These are phyloP conservation scores for Tribolium madens DNA, from an alignment of 1,140 invertebrate genomes.

Conservation along the genomic window DNA sequence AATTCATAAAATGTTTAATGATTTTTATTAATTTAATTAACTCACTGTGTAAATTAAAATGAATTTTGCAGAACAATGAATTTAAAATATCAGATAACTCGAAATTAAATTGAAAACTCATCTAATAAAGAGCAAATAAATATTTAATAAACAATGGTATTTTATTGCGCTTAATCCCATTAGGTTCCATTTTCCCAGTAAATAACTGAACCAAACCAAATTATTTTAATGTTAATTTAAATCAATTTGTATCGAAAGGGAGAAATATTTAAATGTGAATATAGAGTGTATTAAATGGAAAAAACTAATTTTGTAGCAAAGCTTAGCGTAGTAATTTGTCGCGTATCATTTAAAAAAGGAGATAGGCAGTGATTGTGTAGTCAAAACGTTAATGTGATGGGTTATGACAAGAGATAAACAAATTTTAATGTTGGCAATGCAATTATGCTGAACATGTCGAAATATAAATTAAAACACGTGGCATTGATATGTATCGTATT, in stretches of 20 bases:
- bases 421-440: constrained; percentile 34
- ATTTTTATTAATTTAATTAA: neutral
- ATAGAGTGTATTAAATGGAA: neutral
- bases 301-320: neutral
- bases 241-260: neutral
- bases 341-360: constrained; percentile 1
- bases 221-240: constrained; percentile 1
- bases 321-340: neutral
- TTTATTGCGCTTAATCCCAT: neutral
- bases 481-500: constrained; percentile 30
- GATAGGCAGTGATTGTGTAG: constrained; percentile 15
- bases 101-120: constrained; percentile 19
- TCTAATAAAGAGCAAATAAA: constrained; percentile 43
- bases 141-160: constrained; percentile 25
- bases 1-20: neutral
- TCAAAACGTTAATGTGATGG: constrained; percentile 26
- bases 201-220: neutral
- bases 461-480: constrained; percentile 45
- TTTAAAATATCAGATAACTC: neutral
- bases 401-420: constrained; percentile 36
- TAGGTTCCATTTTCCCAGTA: constrained; percentile 18
- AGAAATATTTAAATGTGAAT: neutral
- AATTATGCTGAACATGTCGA: constrained; percentile 31
- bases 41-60: neutral
- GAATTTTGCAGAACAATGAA: neutral